Evolutionary conservation across 2,113 vertebrate genomes (phyloP).

Genomic region (Gymnarchus niloticus): DNA sequence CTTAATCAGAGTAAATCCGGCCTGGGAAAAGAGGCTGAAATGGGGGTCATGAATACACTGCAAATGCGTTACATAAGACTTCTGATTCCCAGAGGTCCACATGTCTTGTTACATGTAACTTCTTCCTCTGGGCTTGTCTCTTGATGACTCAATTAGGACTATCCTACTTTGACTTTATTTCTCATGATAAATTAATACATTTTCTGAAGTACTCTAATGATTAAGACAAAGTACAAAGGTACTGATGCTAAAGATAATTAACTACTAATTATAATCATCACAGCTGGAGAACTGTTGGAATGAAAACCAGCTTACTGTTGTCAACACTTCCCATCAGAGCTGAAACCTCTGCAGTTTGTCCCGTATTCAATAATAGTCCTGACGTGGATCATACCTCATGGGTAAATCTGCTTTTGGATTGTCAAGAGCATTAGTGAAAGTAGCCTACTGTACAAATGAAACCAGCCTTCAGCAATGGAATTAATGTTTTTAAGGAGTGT

Average conservation of each 20-base stretch:
- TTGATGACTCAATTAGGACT: not conserved
- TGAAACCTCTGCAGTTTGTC: not conserved
- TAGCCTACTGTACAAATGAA: not conserved
- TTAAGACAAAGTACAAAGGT: not conserved
- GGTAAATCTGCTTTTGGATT: not conserved
- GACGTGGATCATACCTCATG: not conserved
- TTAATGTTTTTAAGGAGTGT: not conserved
- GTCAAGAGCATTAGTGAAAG: not conserved
- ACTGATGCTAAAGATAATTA: not conserved
- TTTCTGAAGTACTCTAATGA: not conserved
- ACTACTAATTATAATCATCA: not conserved
- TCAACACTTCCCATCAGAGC: not conserved
- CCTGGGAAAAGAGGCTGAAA: not conserved
- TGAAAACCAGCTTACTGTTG: not conserved
- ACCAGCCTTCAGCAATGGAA: not conserved
- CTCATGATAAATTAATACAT: not conserved
- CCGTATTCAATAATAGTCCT: not conserved
- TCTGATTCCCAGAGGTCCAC: not conserved
- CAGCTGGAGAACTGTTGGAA: not conserved
- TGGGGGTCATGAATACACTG: not conserved
- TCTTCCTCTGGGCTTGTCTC: not conserved
- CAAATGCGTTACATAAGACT: not conserved
- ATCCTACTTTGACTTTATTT: not conserved
- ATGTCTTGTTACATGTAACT: not conserved
- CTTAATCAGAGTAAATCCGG: not conserved